Percentiles rank a stretch among this genome's conserved stretches.
These are phyloP conservation scores for Rhagium mordax DNA, from an alignment of 2,888 invertebrate genomes.

Conservation along the genomic window DNA sequence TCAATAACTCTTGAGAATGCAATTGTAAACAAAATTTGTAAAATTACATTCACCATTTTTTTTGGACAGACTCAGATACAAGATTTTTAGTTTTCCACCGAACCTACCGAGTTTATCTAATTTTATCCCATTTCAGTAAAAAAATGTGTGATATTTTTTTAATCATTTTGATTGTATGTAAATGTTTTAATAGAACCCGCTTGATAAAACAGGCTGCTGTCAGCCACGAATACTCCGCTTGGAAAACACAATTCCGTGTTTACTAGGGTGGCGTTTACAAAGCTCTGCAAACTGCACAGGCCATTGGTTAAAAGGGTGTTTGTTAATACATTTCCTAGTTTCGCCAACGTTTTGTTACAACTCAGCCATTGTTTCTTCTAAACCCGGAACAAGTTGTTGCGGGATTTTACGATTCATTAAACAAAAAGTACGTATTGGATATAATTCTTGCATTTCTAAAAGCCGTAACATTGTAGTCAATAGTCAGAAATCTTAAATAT, in stretches of 20 bases:
- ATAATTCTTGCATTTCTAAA: not conserved
- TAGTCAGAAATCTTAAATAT: too few species aligned
- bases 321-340: constrained; percentile 27
- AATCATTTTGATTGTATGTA: too few species aligned
- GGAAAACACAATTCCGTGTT: constrained; percentile 17
- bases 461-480: not conserved
- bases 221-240: not conserved
- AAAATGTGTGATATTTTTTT: too few species aligned
- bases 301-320: constrained; percentile 29
- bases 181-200: too few species aligned
- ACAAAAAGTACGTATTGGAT: constrained; percentile 30
- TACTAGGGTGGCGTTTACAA: constrained; percentile 13
- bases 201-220: too few species aligned
- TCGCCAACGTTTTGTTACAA: constrained; percentile 30
- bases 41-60: too few species aligned
- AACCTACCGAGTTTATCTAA: too few species aligned
- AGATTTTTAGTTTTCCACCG: too few species aligned
- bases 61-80: too few species aligned
- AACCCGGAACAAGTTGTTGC: constrained; percentile 42
- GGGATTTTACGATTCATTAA: constrained; percentile 47
- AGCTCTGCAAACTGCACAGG: constrained; percentile 21
- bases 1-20: too few species aligned
- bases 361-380: constrained; percentile 48
- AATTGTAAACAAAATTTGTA: too few species aligned
- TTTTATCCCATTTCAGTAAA: too few species aligned